A percentile compares a stretch with the other conserved stretches of the same genome.
These are phyloP conservation scores for Sycobia sp. DNA, from an alignment of 1,140 invertebrate genomes.

Conservation along the genomic window DNA sequence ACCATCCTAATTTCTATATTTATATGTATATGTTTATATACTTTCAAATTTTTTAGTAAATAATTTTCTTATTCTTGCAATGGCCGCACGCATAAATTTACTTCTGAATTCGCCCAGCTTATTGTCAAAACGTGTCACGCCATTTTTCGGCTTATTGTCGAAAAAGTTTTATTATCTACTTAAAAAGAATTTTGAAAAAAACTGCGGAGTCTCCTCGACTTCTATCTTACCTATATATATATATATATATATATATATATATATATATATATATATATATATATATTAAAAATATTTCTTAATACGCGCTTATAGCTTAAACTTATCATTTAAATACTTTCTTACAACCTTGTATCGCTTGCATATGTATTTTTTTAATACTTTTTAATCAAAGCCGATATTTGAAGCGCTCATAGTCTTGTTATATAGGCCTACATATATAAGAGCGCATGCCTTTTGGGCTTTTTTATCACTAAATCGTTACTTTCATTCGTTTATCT, in stretches of 20 bases:
- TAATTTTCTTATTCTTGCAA: not conserved
- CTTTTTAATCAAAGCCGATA: no score
- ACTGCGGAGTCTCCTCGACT: not conserved
- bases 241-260: conserved; percentile 12
- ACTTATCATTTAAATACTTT: conserved; percentile 59
- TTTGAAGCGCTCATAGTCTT: no score
- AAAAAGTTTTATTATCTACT: conserved; percentile 2
- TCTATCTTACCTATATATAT: not conserved
- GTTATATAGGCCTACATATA: no score
- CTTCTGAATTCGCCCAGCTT: conserved; percentile 9
- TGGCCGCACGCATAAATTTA: not conserved
- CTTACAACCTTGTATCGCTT: conserved; percentile 58
- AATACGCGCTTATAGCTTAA: conserved; percentile 48
- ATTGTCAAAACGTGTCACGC: conserved; percentile 39
- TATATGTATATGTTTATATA: no score
- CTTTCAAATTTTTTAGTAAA: conserved; percentile 6
- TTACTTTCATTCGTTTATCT: not conserved
- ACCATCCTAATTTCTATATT: conserved; percentile 3
- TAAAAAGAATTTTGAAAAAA: not conserved
- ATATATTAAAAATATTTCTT: conserved; percentile 56
- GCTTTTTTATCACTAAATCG: no score
- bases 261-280: not conserved
- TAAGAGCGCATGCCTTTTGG: no score
- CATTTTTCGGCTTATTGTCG: conserved; percentile 23
- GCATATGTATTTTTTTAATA: conserved; percentile 13